These are phyloP conservation scores for Brevimyrus niger DNA, from an alignment of 2,113 vertebrate genomes.

Conservation along the genomic window DNA sequence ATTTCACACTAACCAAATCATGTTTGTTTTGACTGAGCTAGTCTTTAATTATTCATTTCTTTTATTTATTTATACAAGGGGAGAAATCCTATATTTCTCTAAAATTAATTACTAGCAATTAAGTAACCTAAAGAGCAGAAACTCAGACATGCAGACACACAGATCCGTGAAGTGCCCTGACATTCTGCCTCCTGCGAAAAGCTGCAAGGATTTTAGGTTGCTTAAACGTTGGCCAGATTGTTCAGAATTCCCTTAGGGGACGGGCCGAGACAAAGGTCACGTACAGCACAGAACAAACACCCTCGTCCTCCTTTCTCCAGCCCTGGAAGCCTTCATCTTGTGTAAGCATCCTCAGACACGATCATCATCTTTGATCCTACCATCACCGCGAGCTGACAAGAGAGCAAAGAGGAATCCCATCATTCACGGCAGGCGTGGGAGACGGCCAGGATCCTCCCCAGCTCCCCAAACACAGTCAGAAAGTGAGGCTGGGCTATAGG, in stretches of 20 bases:
- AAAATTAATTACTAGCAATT: slow-evolving; percentile 30
- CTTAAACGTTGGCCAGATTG: neutral
- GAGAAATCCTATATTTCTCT: slow-evolving; percentile 18
- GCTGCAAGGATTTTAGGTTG: neutral
- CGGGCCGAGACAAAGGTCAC: neutral
- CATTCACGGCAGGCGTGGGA: neutral
- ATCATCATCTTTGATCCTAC: neutral
- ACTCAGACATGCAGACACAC: neutral
- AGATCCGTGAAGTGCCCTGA: neutral
- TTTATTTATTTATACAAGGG: slow-evolving; percentile 34
- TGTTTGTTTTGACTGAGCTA: slow-evolving; percentile 23
- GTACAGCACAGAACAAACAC: neutral
- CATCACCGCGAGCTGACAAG: neutral
- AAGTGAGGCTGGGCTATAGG: neutral
- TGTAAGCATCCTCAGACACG: neutral
- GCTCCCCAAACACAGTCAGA: neutral
- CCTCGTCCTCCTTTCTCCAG: neutral
- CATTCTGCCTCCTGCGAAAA: neutral
- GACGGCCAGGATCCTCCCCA: neutral
- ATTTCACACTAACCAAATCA: slow-evolving; percentile 12
- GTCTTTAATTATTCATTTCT: slow-evolving; percentile 35
- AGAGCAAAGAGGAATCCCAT: neutral
- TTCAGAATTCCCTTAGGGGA: neutral
- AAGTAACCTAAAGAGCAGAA: slow-evolving; percentile 21
- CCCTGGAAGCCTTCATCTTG: neutral